A percentile compares a stretch with the other conserved stretches of the same genome.
Evolutionary conservation across 2,797 vertebrate species (phyloP).

Genomic region (Pseudomugil gertrudae): DNA sequence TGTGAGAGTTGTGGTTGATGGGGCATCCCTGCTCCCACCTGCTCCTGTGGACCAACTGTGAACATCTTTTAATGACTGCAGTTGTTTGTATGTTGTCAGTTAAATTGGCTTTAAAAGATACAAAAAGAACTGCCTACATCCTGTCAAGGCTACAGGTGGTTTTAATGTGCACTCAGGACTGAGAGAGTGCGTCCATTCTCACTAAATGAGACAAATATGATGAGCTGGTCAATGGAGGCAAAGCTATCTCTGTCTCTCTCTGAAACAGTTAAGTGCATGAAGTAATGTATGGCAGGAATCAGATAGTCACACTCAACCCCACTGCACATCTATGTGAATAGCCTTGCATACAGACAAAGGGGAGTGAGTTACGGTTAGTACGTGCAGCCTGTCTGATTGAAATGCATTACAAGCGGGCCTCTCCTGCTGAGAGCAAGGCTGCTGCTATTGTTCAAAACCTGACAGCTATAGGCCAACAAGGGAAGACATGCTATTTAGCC

Average conservation of each 20-base stretch:
- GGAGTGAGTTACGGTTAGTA: constrained; percentile 74
- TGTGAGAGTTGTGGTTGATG: constrained; percentile 40
- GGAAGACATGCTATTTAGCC: constrained; percentile 52
- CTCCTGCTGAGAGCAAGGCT: constrained; percentile 68
- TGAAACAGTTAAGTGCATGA: constrained; percentile 62
- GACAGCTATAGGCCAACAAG: constrained; percentile 59
- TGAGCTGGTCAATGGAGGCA: constrained; percentile 65
- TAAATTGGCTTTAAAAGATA: constrained; percentile 69
- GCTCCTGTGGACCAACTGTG: constrained; percentile 46
- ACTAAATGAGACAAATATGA: constrained; percentile 74
- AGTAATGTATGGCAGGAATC: constrained; percentile 69
- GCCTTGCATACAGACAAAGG: constrained; percentile 40
- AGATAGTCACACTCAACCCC: constrained; percentile 56
- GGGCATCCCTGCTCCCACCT: constrained; percentile 56
- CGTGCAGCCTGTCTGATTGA: constrained; percentile 66
- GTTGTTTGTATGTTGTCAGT: constrained; percentile 64
- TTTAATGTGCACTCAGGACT: constrained; percentile 63
- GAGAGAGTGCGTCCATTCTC: constrained; percentile 62
- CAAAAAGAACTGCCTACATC: constrained; percentile 42
- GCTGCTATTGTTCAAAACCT: constrained; percentile 72
- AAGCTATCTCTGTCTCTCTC: constrained; percentile 28
- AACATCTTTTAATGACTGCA: constrained; percentile 64
- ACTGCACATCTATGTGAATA: constrained; percentile 56
- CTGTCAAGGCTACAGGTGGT: constrained; percentile 63
- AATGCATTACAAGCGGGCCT: constrained; percentile 75